These are phyloP conservation scores for Dioctria linearis DNA, from an alignment of 2,888 invertebrate species.

Conservation along the genomic window DNA sequence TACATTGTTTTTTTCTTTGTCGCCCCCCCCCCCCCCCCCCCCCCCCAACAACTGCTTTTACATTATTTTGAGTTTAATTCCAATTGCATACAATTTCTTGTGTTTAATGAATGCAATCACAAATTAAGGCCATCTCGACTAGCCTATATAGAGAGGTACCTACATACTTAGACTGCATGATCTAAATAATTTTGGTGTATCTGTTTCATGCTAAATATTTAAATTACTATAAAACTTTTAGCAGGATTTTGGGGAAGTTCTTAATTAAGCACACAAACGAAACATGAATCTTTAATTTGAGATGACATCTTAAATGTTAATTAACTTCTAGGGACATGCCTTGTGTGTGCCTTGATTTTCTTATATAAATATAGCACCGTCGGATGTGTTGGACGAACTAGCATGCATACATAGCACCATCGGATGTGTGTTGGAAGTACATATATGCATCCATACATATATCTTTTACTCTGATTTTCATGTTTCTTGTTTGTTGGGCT, in stretches of 20 bases:
- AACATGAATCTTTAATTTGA: slow-evolving; percentile 44
- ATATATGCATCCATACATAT: neutral
- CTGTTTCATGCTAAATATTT: neutral
- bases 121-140: no score
- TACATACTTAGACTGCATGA: no score
- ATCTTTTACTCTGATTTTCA: slow-evolving; percentile 36
- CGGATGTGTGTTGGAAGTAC: slow-evolving; percentile 25
- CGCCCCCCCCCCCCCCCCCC: no score
- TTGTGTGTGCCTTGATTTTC: neutral
- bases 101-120: no score
- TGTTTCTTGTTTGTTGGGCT: neutral
- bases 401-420: neutral
- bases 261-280: slow-evolving; percentile 37
- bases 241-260: slow-evolving; percentile 30
- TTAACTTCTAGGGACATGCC: slow-evolving; percentile 34
- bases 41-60: neutral
- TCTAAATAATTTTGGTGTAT: no score
- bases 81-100: no score
- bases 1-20: no score
- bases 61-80: no score
- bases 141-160: no score
- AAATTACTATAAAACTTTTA: slow-evolving; percentile 36
- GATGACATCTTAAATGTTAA: slow-evolving; percentile 48
- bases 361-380: neutral
- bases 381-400: slow-evolving; percentile 2